Evolutionary conservation across 2,797 vertebrate genomes (phyloP), one percentile per base, ranked within the genome.

Genomic region (Momotus momota): DNA sequence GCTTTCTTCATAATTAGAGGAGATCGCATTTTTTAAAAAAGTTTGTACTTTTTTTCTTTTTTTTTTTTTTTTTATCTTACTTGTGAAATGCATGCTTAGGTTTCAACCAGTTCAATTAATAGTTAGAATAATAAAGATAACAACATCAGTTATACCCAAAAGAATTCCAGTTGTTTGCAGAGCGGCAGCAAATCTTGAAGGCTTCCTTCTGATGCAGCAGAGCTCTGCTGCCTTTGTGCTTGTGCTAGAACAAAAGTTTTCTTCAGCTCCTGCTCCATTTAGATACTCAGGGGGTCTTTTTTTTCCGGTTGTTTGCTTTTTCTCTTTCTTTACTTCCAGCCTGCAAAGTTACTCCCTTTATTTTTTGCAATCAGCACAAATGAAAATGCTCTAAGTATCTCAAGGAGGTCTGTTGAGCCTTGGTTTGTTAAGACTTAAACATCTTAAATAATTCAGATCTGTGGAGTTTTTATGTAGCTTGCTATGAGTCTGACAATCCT

Each of bases 361-460:
- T 81, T 94, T 83, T 91, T 89, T 52, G 13, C 71, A 79, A 75
- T 80, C 60, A 79, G 75, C 58, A 55, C 48, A 61, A 89, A 66
- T 3, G 2, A 58, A 71, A 84, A 13, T 40, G 10, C 27, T 90
- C 3, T 41, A 43, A 88, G 41, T 64, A 75, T 69, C 73, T 92
- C 21, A 78, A 88, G 69, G 22, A 92, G 16, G 5, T 82, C 66
- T 87, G 48, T 82, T 84, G 48, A 82, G 54, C 57, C 57, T 70
- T 65, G 52, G 10, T 8, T 62, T 91, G 87, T 73, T 11, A 72
- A 78, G 49, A 71, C 57, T 61, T 20, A 49, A 61, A 14, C 35
- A 48, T 81, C 58, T 92, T 96, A 65, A 92, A 81, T 92, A 94
- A 92, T 94, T 93, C 40, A 96, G 35, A 62, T 89, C 52, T 60